Evolutionary conservation across 2,888 invertebrate genomes (phyloP), one percentile per base, ranked within the genome.

Genomic region (Dryobotodes eremita): DNA sequence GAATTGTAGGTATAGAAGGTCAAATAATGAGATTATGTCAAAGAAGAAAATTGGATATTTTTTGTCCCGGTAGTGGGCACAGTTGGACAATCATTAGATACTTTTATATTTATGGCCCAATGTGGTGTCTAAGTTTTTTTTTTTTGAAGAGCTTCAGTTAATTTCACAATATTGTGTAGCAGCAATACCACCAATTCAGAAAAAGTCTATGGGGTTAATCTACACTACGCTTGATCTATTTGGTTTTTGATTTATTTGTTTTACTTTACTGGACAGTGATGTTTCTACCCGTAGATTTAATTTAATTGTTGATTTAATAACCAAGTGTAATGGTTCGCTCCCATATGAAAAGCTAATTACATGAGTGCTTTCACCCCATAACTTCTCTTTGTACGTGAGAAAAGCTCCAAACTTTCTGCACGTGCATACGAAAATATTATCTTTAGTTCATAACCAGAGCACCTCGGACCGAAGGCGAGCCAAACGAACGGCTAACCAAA

Each of bases 351-450:
- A 64, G 1, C n/a, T 64, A 50, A 79, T 81, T 57, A 53, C 10
- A 17, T 11, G 48, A 79, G 13, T 50, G 42, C n/a, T 46, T 64
- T 74, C 17, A 36, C 17, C 50, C n/a, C 48, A 23, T n/a, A 81
- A 36, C 7, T 50, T 64, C 23, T 13, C 20, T 46, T 23, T 20
- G n/a, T 55, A 74, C 20, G 59, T 59, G 50, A 36, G 26, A 46
- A 53, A 75, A 75, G 23, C 50, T 75, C 82, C 31, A 46, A 66
- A 66, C 26, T 81, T 57, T 50, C 13, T 20, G 17, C 57, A 46
- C 50, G 82, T 65, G 53, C 75, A 65, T 59, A 13, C 1, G 55
- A 31, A 82, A 80, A 55, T 75, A 82, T 79, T 50, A 65, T 80
- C 15, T 80, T 68, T 48, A 62, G 73, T 73, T 73, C 64, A 74